These are phyloP conservation scores for Temnothorax curvispinosus DNA, from an alignment of 1,140 invertebrate genomes.

Conservation along the genomic window DNA sequence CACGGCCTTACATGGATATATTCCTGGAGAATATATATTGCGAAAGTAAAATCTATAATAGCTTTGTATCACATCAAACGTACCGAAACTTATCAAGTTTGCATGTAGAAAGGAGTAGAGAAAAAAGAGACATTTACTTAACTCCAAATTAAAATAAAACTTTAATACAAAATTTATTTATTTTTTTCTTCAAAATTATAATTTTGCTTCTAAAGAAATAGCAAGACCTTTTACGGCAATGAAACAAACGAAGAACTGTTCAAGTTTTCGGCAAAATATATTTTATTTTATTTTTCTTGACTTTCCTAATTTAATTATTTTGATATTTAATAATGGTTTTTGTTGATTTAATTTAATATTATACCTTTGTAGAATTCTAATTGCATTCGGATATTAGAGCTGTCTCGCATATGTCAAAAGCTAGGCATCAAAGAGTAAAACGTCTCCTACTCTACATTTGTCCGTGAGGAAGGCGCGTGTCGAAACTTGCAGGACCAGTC, in stretches of 20 bases:
- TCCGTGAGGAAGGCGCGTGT: slow-evolving; percentile 46
- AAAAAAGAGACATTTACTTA: background rate
- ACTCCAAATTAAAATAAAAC: background rate
- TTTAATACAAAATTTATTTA: background rate
- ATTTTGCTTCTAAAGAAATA: background rate
- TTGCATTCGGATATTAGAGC: background rate
- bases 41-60: background rate
- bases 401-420: background rate
- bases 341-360: background rate
- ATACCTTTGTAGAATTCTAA: background rate
- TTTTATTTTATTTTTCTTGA: background rate
- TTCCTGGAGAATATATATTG: background rate
- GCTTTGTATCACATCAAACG: background rate
- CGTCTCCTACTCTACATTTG: slow-evolving; percentile 31
- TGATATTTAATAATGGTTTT: background rate
- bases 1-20: background rate
- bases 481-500: slow-evolving; percentile 50
- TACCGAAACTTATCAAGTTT: background rate
- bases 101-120: background rate
- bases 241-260: background rate
- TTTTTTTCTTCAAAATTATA: background rate
- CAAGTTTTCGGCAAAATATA: background rate
- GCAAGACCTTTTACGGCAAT: background rate
- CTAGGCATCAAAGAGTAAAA: slow-evolving; percentile 7
- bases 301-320: slow-evolving; percentile 10